Conservation (phyloP, 2,888 invertebrate genomes). For the Andrena hattorfiana region DNA sequence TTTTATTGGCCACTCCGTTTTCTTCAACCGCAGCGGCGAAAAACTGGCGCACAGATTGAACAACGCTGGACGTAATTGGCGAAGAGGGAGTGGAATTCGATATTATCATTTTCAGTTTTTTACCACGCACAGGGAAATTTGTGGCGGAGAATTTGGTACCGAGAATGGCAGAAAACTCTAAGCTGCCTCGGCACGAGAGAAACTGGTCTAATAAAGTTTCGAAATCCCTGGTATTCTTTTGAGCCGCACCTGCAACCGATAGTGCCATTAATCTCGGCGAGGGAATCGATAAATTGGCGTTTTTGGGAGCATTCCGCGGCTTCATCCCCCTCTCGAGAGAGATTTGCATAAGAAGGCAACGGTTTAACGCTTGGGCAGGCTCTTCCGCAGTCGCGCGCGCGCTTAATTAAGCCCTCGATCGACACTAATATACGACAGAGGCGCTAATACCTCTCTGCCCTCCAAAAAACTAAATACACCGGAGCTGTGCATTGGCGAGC, state of each 20-base stretch:
- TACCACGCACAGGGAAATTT: conserved; percentile 16
- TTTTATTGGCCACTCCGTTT: conserved; percentile 26
- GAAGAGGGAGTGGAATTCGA: neutral
- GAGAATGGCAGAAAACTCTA: neutral
- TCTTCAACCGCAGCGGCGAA: neutral
- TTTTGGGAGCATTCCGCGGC: conserved; percentile 7
- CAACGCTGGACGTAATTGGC: conserved; percentile 9
- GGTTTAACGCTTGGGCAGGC: neutral
- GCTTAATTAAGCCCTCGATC: conserved; percentile 49
- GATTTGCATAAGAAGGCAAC: neutral
- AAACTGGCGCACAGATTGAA: conserved; percentile 7
- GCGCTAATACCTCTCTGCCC: conserved; percentile 2
- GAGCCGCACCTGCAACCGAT: neutral
- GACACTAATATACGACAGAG: conserved; percentile 3
- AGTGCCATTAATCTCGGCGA: conserved; percentile 10
- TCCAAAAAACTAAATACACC: neutral
- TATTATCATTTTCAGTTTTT: neutral
- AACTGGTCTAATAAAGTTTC: conserved; percentile 3
- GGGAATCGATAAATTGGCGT: conserved; percentile 18
- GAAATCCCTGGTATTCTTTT: neutral
- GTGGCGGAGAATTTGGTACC: neutral
- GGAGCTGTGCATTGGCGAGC: conserved; percentile 24
- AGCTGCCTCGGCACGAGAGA: neutral
- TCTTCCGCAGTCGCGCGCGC: conserved; percentile 8
- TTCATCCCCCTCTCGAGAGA: neutral